These are phyloP conservation scores for Catocala fraxini DNA, from an alignment of 2,888 invertebrate species.

Conservation along the genomic window DNA sequence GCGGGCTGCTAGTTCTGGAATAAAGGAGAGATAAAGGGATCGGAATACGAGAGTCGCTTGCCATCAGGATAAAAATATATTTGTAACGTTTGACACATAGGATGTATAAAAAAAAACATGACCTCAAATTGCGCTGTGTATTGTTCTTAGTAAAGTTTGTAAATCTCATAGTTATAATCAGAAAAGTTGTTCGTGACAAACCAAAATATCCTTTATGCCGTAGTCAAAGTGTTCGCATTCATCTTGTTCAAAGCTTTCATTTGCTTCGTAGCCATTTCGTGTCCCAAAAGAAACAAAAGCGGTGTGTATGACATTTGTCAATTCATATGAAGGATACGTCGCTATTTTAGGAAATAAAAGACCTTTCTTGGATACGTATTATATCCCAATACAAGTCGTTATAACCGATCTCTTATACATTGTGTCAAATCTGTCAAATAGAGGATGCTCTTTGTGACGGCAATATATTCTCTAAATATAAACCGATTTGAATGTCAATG, in stretches of 20 bases:
- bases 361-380: constrained; percentile 40
- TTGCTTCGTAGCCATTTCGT: constrained; percentile 16
- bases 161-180: neutral
- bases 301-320: constrained; percentile 55
- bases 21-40: too few species aligned
- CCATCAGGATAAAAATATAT: too few species aligned
- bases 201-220: constrained; percentile 7
- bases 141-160: too few species aligned
- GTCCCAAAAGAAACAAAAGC: constrained; percentile 27
- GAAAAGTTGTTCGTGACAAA: neutral
- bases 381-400: constrained; percentile 41
- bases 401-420: constrained; percentile 17
- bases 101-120: too few species aligned
- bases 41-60: too few species aligned
- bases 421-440: constrained; percentile 38
- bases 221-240: constrained; percentile 10
- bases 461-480: constrained; percentile 23
- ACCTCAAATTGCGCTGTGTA: too few species aligned
- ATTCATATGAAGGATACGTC: constrained; percentile 47
- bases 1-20: too few species aligned
- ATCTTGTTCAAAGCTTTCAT: constrained; percentile 22
- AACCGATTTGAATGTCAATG: neutral
- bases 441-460: constrained; percentile 7
- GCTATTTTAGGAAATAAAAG: constrained; percentile 49
- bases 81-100: too few species aligned